Evolutionary conservation across 2,113 vertebrate species (phyloP), one percentile per base, ranked within the genome.

Genomic region (Corvus hawaiiensis): DNA sequence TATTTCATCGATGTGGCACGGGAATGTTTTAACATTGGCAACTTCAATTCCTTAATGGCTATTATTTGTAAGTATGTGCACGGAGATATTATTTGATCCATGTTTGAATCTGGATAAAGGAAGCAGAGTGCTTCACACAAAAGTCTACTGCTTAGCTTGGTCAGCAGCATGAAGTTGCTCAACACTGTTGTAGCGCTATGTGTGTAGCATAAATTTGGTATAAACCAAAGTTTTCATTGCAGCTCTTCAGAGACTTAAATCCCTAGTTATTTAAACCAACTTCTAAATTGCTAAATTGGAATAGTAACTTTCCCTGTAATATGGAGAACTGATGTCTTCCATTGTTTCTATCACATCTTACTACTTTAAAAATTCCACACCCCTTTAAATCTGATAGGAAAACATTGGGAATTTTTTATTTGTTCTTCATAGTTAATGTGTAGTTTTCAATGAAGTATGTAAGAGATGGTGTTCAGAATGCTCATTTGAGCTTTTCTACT

Each of bases 41-140:
- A 99, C 98, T 99, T 99, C 66, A 99, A 99, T 96, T 99, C 99
- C 71, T 98, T 99, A 94, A 99, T 99, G 99, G 99, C 99, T 49
- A 99, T 99, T 93, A 99, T 99, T 89, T 99, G 99, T 99, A 96
- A 99, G 99, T 99, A 62, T 92, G 67, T 89, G 16, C 20, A 16
- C 13, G 33, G 48, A 41, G 44, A 22, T 9, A 1, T 19, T 16
- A 1, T 49, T 80, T 44, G 54, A 12, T 48, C 64, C 32, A 64
- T 44, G 28, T 46, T 81, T 58, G 22, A 79, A 66, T 56, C 20
- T 18, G 3, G n/a, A 9, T 16, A 27, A 46, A 84, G 56, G 35
- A 59, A 44, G 15, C 4, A 6, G 2, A 1, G 26, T 84, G 46
- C 28, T 84, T 87, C n/a, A 16, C 54, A 27, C 17, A 27, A 21